These are phyloP conservation scores for Etheostoma perlongum DNA, from an alignment of 2,797 vertebrate species.

Conservation along the genomic window DNA sequence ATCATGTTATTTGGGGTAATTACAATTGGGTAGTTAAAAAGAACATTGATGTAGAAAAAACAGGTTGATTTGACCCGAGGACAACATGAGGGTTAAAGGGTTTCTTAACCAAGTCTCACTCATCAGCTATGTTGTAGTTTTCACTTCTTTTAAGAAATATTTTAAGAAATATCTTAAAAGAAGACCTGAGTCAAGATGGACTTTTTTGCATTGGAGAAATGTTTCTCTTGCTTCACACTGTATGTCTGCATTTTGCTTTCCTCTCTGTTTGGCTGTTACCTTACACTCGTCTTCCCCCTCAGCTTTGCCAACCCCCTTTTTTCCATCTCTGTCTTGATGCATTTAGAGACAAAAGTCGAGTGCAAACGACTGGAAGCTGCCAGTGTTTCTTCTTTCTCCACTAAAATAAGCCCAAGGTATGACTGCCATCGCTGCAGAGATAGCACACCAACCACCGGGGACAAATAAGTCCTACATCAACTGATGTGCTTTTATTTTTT, in stretches of 20 bases:
- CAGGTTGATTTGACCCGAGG: too few species aligned
- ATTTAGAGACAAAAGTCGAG: conserved; percentile 85
- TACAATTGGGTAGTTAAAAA: too few species aligned
- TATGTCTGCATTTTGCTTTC: conserved; percentile 27
- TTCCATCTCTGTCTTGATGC: conserved; percentile 81
- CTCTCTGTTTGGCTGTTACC: conserved; percentile 38
- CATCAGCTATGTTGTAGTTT: background rate
- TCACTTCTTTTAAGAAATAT: background rate
- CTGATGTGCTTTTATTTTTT: conserved; percentile 56
- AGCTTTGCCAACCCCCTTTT: conserved; percentile 65
- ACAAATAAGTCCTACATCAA: conserved; percentile 33
- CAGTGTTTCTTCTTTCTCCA: conserved; percentile 86
- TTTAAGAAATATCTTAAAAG: background rate
- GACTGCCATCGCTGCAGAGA: conserved; percentile 60
- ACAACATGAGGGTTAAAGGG: too few species aligned
- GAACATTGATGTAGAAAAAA: too few species aligned
- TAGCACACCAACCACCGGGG: conserved; percentile 56
- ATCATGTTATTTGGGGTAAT: too few species aligned
- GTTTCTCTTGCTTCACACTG: conserved; percentile 21
- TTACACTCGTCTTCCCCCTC: conserved; percentile 62
- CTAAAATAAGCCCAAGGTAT: conserved; percentile 76
- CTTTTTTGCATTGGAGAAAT: conserved; percentile 11
- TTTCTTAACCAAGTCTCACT: too few species aligned
- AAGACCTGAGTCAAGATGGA: background rate
- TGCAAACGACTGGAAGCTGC: conserved; percentile 83